A percentile compares a stretch with the other conserved stretches of the same genome.
These are phyloP conservation scores for Caerostris darwini DNA, from an alignment of 1,140 invertebrate genomes.

Conservation along the genomic window DNA sequence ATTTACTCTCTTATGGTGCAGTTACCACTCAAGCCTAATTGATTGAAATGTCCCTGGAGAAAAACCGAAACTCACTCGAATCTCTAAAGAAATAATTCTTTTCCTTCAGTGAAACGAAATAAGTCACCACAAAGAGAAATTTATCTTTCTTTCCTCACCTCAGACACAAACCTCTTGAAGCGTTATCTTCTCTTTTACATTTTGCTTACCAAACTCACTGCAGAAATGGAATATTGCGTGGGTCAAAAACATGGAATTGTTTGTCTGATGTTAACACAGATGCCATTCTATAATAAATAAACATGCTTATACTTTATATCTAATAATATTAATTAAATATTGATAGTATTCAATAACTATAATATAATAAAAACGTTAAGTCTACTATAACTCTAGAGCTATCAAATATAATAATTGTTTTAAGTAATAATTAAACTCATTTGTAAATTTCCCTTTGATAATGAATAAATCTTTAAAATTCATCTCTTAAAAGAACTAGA, in stretches of 20 bases:
- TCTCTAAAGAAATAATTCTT: slow-evolving; percentile 1
- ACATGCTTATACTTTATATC: too few species aligned
- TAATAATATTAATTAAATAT: too few species aligned
- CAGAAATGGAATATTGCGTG: neutral
- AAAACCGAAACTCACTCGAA: neutral
- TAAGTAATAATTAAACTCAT: too few species aligned
- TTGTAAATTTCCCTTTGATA: too few species aligned
- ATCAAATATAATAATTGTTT: too few species aligned
- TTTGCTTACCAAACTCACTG: neutral
- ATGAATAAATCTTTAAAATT: too few species aligned
- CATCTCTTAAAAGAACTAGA: too few species aligned
- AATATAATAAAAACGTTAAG: too few species aligned
- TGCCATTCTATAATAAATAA: too few species aligned
- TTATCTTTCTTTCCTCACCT: neutral
- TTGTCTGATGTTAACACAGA: too few species aligned
- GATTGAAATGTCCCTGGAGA: slow-evolving; percentile 12
- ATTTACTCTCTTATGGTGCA: neutral
- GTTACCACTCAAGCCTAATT: neutral
- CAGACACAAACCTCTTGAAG: neutral
- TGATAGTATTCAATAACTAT: too few species aligned
- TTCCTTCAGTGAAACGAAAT: neutral
- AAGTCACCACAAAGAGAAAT: neutral
- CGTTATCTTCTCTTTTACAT: neutral
- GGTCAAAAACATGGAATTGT: neutral
- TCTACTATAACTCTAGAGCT: too few species aligned